A percentile compares a stretch with the other conserved stretches of the same genome.
Evolutionary conservation across 2,888 invertebrate genomes (phyloP).

Genomic region (Hyposoter dolosus): DNA sequence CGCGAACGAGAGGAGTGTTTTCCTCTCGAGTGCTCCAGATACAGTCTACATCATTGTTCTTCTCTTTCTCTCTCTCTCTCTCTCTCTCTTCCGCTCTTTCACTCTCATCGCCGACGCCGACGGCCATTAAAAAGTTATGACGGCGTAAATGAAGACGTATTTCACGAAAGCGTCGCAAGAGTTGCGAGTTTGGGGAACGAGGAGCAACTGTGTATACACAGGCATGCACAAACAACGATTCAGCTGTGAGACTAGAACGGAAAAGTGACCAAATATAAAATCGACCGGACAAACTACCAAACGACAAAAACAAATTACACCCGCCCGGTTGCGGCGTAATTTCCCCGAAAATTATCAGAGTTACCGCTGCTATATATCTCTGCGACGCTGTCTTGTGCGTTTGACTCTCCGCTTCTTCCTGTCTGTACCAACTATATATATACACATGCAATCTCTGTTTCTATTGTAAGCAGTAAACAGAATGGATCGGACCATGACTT

Average conservation of each 20-base stretch:
- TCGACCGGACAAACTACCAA: conserved; percentile 56
- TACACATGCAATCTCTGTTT: conserved; percentile 8
- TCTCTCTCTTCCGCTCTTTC: conserved; percentile 25
- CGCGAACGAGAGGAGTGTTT: conserved; percentile 64
- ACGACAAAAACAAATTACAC: conserved; percentile 57
- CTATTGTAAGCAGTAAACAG: not conserved
- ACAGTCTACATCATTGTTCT: conserved; percentile 48
- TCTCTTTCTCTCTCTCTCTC: not conserved
- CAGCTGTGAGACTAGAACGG: conserved; percentile 38
- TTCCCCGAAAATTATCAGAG: conserved; percentile 47
- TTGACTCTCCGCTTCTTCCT: conserved; percentile 16
- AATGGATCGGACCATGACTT: not conserved
- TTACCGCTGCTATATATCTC: conserved; percentile 30
- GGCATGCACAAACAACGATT: conserved; percentile 31
- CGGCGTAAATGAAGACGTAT: conserved; percentile 77
- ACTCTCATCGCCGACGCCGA: conserved; percentile 65
- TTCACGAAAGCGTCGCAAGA: conserved; percentile 66
- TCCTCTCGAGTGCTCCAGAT: conserved; percentile 63
- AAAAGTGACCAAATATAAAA: conserved; percentile 64
- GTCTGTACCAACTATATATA: conserved; percentile 2
- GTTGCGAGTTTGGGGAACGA: conserved; percentile 29
- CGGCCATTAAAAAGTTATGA: conserved; percentile 80
- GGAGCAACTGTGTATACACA: conserved; percentile 1
- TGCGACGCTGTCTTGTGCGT: conserved; percentile 18
- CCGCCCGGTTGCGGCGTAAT: conserved; percentile 33